phyloP scores from a whole-genome alignment of 2,888 invertebrate species.

The Vesta saturnalis region DNA sequence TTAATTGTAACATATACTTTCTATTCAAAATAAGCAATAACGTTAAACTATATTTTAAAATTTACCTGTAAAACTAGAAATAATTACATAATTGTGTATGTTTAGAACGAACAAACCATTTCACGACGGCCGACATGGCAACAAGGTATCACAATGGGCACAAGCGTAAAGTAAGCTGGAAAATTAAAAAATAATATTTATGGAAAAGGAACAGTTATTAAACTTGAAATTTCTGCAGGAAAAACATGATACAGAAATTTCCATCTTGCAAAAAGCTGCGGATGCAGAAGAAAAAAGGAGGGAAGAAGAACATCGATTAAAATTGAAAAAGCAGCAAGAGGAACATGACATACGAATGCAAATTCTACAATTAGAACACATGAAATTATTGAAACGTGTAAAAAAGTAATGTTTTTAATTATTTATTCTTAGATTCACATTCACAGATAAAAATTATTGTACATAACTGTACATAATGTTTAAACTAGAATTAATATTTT shows the following conservation, averaged over 20 bases:
- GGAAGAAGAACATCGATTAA: slow-evolving; percentile 4
- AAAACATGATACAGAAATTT: slow-evolving; percentile 4
- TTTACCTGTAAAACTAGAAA: slow-evolving; percentile 3
- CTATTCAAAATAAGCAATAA: background rate
- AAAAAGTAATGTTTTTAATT: background rate
- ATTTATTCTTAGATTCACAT: slow-evolving; percentile 5
- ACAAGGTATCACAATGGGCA: slow-evolving; percentile 12
- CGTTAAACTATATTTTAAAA: background rate
- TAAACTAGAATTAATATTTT: slow-evolving; percentile 5
- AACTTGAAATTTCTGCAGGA: slow-evolving; percentile 6
- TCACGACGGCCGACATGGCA: background rate
- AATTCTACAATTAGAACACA: slow-evolving; percentile 5
- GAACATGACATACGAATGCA: background rate
- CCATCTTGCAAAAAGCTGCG: background rate
- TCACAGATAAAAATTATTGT: slow-evolving; percentile 4
- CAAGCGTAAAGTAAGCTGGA: slow-evolving; percentile 13
- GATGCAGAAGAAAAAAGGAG: background rate
- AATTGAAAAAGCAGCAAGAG: background rate
- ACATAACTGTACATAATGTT: background rate
- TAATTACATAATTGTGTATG: background rate
- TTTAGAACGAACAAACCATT: background rate
- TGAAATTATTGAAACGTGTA: background rate
- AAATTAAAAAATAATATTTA: background rate
- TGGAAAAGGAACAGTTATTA: background rate
- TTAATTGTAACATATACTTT: background rate